Evolutionary conservation across 2,888 invertebrate species (phyloP), one percentile per base, ranked within the genome.

Genomic region (Ormyrus rosae): DNA sequence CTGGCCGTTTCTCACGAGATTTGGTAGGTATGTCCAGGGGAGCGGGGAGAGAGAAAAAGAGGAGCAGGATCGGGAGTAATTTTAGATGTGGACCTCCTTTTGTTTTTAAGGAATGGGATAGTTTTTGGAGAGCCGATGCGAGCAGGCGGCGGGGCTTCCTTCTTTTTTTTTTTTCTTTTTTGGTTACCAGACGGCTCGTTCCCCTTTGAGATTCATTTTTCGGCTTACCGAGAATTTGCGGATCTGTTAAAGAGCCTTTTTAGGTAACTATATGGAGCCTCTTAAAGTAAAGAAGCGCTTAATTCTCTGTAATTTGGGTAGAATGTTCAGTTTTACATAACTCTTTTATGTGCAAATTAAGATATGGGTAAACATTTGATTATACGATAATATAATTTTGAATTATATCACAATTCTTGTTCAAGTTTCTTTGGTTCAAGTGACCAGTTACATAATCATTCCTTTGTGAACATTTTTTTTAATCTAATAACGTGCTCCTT

Each of bases 1-100:
- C 58, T 9, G 19, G 50, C 10, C 34, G 69, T 73, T 79, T 79
- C 79, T 80, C 79, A 80, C 74, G 79, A 80, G 70, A 74, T 74
- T 70, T 80, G 70, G 46, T 65, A 74, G 79, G 74, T 55, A 80
- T 65, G 70, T 65, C 56, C 56, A 56, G 51, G 55, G 51, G 63
- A 69, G 64, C 34, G 53, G 13, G 6, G 34, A n/a, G 68, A n/a
- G 68, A 0, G n/a, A 64, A 65, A 80, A 64, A 75, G 75, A 77
- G 50, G 51, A 71, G 51, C 71, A 61, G 5, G 6, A 34, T 4
- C n/a, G 46, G 13, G 50, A 13, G 63, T 67, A 78, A 71, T 78
- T 78, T 67, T 78, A 61, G 72, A 53, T 60, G 55, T 46, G 67
- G 7, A 45, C 10, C 55, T 13, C 46, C 51, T 50, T 58, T 64